Conservation (phyloP, 2,888 invertebrate species). For the Aporophyla nigra region DNA sequence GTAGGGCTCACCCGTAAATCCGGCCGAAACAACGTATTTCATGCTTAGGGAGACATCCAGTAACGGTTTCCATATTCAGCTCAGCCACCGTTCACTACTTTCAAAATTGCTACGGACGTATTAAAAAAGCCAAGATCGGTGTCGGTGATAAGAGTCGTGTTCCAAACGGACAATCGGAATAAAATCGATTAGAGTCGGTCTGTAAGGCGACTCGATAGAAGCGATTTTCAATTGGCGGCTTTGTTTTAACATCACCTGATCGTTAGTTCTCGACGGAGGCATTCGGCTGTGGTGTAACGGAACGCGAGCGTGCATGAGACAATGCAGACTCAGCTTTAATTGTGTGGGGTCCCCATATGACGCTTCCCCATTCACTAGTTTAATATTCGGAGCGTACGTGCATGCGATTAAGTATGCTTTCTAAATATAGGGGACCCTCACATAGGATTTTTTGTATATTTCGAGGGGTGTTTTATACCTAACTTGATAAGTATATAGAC, state of each 20-base stretch:
- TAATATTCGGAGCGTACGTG: constrained; percentile 88
- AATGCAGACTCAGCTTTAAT: constrained; percentile 82
- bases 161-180: constrained; percentile 68
- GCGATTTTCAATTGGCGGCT: constrained; percentile 51
- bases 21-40: no score
- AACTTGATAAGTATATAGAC: constrained; percentile 84
- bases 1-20: no score
- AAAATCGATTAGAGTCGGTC: constrained; percentile 67
- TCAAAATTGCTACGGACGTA: constrained; percentile 63
- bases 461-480: constrained; percentile 85
- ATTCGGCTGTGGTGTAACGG: constrained; percentile 76
- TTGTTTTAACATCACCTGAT: constrained; percentile 68
- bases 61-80: constrained; percentile 69
- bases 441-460: constrained; percentile 82
- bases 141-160: constrained; percentile 72
- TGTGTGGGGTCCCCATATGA: constrained; percentile 87
- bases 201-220: constrained; percentile 51
- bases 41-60: no score
- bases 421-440: constrained; percentile 87
- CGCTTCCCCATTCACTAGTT: constrained; percentile 87
- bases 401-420: constrained; percentile 89
- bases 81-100: constrained; percentile 64
- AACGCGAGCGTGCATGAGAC: constrained; percentile 79
- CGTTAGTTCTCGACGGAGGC: constrained; percentile 63
- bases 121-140: constrained; percentile 70